Base-by-base conservation (phyloP, 2,888 invertebrate genomes). In the Ephialtes manifestator region DNA sequence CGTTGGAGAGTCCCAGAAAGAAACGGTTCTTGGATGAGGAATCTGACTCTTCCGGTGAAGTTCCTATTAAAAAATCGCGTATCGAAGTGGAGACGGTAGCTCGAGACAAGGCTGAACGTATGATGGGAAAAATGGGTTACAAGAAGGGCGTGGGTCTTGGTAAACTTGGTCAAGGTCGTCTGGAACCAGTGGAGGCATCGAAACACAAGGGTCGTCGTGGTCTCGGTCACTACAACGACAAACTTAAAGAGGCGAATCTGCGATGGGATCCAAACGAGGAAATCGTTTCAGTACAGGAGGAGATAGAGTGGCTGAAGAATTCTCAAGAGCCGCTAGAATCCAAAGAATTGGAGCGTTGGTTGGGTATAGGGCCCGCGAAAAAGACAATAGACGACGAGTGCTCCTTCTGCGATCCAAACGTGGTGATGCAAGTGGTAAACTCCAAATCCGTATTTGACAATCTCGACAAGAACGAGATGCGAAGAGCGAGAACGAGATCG, bases 401-500 rank as follows among this genome's bases (percentile, higher is more conserved):
- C 0, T 94, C 96, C 35, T 99, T 98, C 94, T 97, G 98, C 90
- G 96, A 97, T 87, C 94, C 96, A 2, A 93, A 96, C 67, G 95
- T 98, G 76, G 93, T 99, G 35, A 94, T 95, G 84, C 96, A 96
- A 78, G 96, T 99, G 70, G 92, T 99, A 0, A 95, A 96, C 87
- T 96, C 97, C 20, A 99, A 99, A 96, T 95, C 95, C 18, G 96
- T 97, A 13, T 98, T 99, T 94, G 98, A 99, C 93, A 95, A 95
- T 82, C 95, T 99, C 82, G 96, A 97, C 87, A 96, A 96, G 72
- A 95, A 96, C 87, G 98, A 98, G 90, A 95, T 98, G 94, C 95
- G 97, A 74, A 95, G 96, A 87, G 98, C 99, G 0, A 95, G 99
- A 78, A 96, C 97, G 0, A 95, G 97, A 84, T 97, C 98, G 24